Base-by-base conservation (phyloP, 1,140 invertebrate genomes). In the Doryteuthis pealeii region DNA sequence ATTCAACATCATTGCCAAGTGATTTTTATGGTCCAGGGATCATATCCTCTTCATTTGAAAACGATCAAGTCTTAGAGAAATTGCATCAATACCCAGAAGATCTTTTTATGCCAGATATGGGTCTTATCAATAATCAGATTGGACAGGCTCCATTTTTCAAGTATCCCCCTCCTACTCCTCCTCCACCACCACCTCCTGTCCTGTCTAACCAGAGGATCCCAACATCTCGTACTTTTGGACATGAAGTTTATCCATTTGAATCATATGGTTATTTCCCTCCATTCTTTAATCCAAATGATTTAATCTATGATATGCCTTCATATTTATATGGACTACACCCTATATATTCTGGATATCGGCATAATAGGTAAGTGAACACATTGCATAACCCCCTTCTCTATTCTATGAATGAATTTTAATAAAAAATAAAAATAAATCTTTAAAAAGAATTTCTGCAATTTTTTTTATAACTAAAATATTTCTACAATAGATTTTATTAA, bases 281-380 rank as follows among this genome's bases (percentile, higher is more conserved):
- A 30, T 76, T 78, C 45, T 78, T 74, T 72, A 68, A 72, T 30
- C 70, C 76, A 33, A 66, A 70, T 62, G 77, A 78, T 43, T 43
- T 74, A 30, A 73, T 79, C 43, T 75, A 74, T 65, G 79, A 80
- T 31, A 65, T 79, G 58, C 74, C 77, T 54, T 75, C 75, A 26
- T 79, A 78, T 70, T 74, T 83, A 35, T 70, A 81, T 70, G 79
- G 81, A 26, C 71, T 83, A 26, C 78, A 77, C 40, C 79, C 78
- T 40, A 77, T 79, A 31, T 81, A 80, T 49, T 75, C 77, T 49
- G 81, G 81, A 8, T 78, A 82, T 30, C 74, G 79, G 49, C 80
- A 77, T 40, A 74, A 78, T 54, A 80, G 80, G 82, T 82, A 77
- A 70, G 70, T 74, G 32, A 69, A 35, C 12, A 69, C n/a, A 33